Conservation (phyloP, 2,888 invertebrate genomes). For the Drosophila kambysellisi region DNA sequence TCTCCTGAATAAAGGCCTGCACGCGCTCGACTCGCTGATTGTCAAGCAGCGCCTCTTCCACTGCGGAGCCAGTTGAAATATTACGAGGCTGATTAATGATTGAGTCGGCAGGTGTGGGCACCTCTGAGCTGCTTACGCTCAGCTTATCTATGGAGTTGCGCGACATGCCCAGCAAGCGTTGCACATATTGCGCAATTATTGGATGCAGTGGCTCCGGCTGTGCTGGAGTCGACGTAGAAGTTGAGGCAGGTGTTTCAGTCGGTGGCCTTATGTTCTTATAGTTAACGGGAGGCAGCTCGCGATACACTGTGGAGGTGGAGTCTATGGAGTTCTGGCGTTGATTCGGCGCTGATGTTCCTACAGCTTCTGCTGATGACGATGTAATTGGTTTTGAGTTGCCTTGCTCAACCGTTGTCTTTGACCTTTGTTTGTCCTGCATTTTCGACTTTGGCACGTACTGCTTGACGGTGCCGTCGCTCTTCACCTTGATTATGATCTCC, state of each 20-base stretch:
- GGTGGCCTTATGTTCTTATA: constrained; percentile 34
- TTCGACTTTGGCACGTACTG: constrained; percentile 43
- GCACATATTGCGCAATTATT: constrained; percentile 85
- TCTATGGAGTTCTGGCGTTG: constrained; percentile 69
- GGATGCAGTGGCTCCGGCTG: constrained; percentile 76
- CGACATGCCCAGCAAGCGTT: constrained; percentile 86
- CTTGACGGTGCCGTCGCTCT: constrained; percentile 62
- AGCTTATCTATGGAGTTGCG: constrained; percentile 85
- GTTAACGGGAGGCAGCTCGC: constrained; percentile 72
- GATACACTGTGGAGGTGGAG: constrained; percentile 81
- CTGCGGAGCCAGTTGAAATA: constrained; percentile 40
- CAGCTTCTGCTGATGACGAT: constrained; percentile 5
- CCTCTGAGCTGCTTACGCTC: constrained; percentile 85
- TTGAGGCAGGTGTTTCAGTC: not conserved
- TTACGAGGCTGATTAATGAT: constrained; percentile 85
- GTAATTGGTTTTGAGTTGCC: constrained; percentile 3
- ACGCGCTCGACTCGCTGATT: constrained; percentile 72
- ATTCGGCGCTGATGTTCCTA: not conserved
- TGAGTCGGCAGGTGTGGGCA: constrained; percentile 86
- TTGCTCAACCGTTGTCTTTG: constrained; percentile 5
- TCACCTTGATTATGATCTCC: constrained; percentile 82
- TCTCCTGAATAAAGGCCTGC: constrained; percentile 82
- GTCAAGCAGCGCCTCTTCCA: constrained; percentile 39
- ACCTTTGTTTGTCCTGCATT: constrained; percentile 18
- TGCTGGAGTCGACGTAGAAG: not conserved